These are phyloP conservation scores for Laothoe populi DNA, from an alignment of 2,888 invertebrate genomes.

Conservation along the genomic window DNA sequence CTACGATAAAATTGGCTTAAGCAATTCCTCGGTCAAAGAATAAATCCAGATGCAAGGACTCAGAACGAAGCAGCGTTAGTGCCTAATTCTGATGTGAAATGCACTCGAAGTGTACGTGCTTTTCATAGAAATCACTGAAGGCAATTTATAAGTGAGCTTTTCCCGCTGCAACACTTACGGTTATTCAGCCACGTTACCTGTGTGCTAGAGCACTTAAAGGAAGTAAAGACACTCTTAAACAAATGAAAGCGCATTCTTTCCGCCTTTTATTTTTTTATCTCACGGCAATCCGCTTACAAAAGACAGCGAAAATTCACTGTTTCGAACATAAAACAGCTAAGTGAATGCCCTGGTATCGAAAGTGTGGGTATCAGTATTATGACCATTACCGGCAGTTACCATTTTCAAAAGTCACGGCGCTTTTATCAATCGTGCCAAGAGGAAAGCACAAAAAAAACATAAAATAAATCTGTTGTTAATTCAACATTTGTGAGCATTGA, in stretches of 20 bases:
- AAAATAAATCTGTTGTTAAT: background rate
- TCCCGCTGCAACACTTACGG: slow-evolving; percentile 76
- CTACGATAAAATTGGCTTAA: slow-evolving; percentile 77
- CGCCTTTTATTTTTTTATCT: slow-evolving; percentile 64
- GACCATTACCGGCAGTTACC: slow-evolving; percentile 13
- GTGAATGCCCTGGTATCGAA: slow-evolving; percentile 40
- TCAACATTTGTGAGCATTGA: background rate
- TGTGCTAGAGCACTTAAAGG: slow-evolving; percentile 77
- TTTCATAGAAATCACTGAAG: slow-evolving; percentile 77
- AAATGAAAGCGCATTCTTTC: slow-evolving; percentile 78
- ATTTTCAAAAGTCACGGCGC: background rate
- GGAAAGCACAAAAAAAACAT: background rate
- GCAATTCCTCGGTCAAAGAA: slow-evolving; percentile 63
- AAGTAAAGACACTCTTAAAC: slow-evolving; percentile 78
- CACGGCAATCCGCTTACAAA: slow-evolving; percentile 73
- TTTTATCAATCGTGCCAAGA: background rate
- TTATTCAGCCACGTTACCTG: slow-evolving; percentile 70
- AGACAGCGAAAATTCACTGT: slow-evolving; percentile 69
- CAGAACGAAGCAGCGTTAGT: slow-evolving; percentile 39
- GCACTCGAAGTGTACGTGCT: slow-evolving; percentile 77
- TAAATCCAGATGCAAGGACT: slow-evolving; percentile 45
- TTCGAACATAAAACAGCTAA: slow-evolving; percentile 37
- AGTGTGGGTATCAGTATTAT: slow-evolving; percentile 28
- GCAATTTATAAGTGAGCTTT: slow-evolving; percentile 81
- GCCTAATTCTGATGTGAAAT: slow-evolving; percentile 65